These are phyloP conservation scores for Yponomeuta sedellus DNA, from an alignment of 2,888 invertebrate species.

Conservation along the genomic window DNA sequence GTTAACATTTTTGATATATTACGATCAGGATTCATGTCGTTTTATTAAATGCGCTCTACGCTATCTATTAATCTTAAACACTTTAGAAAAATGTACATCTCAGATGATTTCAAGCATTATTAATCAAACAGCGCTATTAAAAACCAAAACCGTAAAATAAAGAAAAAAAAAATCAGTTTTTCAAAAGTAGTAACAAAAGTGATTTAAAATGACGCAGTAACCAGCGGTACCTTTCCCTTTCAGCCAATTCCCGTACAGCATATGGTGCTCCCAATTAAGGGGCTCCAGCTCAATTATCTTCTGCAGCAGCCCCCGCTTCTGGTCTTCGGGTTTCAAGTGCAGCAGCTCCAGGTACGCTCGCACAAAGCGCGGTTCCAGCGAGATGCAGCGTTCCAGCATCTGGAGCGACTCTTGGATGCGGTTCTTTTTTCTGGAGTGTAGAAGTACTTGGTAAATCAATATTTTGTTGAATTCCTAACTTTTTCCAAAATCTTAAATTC, in stretches of 20 bases:
- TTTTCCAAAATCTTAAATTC: no score
- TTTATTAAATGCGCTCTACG: no score
- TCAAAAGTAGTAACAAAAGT: no score
- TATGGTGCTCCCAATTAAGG: constrained; percentile 80
- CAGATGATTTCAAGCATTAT: no score
- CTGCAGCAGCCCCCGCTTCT: constrained; percentile 75
- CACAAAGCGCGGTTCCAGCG: constrained; percentile 80
- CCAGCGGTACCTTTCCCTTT: constrained; percentile 79
- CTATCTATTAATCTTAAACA: no score
- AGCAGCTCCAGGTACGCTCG: constrained; percentile 82
- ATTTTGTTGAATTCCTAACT: background rate
- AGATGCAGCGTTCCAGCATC: constrained; percentile 82
- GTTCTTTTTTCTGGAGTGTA: constrained; percentile 78
- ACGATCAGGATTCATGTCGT: no score
- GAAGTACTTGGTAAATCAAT: background rate
- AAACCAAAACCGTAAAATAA: no score
- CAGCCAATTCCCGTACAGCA: constrained; percentile 84
- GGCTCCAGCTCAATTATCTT: constrained; percentile 81
- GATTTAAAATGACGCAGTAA: no score
- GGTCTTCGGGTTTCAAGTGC: constrained; percentile 68
- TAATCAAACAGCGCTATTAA: no score
- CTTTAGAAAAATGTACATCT: no score
- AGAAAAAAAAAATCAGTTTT: no score
- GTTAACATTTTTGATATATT: no score
- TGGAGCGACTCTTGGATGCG: constrained; percentile 78